Evolutionary conservation across 37 sponge, comb jelly and placozoan genomes (phyloP).

Genomic region (Spongilla lacustris): DNA sequence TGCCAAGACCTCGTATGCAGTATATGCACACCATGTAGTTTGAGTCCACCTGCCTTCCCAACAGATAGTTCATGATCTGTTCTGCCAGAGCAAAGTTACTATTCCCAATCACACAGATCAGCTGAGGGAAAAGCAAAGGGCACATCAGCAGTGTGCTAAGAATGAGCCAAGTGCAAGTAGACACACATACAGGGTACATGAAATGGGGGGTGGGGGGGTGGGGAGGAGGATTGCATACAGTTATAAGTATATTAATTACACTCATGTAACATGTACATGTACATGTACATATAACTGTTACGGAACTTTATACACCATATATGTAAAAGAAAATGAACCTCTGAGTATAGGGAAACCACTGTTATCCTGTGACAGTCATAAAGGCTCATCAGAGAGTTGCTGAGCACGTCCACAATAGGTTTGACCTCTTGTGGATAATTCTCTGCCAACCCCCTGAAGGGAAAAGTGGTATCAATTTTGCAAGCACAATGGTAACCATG

Average conservation of each 20-base stretch:
- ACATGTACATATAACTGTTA: no score
- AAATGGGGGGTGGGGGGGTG: no score
- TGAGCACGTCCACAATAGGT: constrained; percentile 66
- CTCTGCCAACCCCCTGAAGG: constrained; percentile 58
- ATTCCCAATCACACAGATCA: constrained; percentile 56
- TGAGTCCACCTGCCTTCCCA: constrained; percentile 90
- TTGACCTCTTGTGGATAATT: constrained; percentile 39
- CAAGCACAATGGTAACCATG: neutral
- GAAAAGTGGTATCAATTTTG: neutral
- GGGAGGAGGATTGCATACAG: no score
- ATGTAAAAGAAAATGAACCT: no score
- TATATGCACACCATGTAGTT: constrained; percentile 90
- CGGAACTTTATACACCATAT: no score
- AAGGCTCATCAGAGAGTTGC: constrained; percentile 71
- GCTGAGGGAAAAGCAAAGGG: constrained; percentile 36
- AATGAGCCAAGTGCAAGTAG: no score
- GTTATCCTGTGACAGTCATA: constrained; percentile 90
- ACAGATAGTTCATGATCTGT: constrained; percentile 87
- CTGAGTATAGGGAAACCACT: constrained; percentile 90
- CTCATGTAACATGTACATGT: no score
- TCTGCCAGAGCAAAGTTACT: constrained; percentile 69
- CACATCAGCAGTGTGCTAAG: neutral
- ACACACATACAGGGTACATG: no score
- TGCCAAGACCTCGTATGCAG: constrained; percentile 94
- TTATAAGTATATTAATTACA: no score